phyloP scores from a whole-genome alignment of 2,888 invertebrate genomes.

The Allygus modestus region DNA sequence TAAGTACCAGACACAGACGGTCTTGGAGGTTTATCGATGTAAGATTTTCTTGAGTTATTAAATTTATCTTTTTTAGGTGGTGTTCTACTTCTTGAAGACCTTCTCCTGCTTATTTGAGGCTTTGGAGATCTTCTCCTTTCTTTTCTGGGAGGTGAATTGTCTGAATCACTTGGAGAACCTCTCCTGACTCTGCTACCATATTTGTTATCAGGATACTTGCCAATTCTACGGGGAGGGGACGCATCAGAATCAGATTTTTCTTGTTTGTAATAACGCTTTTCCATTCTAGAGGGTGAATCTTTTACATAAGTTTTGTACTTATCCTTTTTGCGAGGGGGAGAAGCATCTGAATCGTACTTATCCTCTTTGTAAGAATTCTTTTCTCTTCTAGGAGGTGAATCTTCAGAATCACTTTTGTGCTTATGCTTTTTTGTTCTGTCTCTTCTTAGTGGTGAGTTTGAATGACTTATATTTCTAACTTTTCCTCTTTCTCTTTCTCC shows the following conservation, averaged over 20 bases:
- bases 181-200: background rate
- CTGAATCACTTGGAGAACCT: conserved; percentile 67
- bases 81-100: conserved; percentile 13
- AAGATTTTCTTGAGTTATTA: background rate
- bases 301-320: conserved; percentile 70
- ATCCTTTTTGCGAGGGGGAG: conserved; percentile 64
- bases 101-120: background rate
- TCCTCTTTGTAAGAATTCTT: conserved; percentile 59
- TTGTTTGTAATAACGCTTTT: conserved; percentile 63
- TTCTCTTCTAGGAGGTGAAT: conserved; percentile 71
- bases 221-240: conserved; percentile 63
- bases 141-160: conserved; percentile 67
- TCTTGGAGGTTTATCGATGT: background rate
- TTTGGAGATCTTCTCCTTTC: conserved; percentile 44
- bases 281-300: conserved; percentile 71
- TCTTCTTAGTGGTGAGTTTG: conserved; percentile 69
- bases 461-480: conserved; percentile 63
- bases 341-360: conserved; percentile 63
- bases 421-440: conserved; percentile 55
- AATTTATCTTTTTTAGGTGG: background rate
- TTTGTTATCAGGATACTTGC: background rate
- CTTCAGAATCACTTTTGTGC: conserved; percentile 70
- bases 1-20: background rate
- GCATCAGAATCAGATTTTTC: conserved; percentile 63
- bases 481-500: conserved; percentile 60